Conservation (phyloP, 2,888 invertebrate species). For the Campoletis raptor region DNA sequence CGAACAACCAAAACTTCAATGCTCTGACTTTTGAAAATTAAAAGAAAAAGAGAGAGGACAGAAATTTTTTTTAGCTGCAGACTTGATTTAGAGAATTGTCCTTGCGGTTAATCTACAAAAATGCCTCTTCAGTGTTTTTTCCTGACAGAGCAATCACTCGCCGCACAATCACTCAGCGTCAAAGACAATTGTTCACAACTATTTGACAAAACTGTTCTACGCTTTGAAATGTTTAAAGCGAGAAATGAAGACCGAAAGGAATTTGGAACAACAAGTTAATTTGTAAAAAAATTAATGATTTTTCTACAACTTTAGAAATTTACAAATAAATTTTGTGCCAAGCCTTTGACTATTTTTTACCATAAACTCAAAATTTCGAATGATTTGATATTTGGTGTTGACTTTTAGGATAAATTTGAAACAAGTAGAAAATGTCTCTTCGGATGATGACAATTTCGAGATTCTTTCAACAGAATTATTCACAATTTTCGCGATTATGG, state of each 20-base stretch:
- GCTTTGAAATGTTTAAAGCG: not conserved
- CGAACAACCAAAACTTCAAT: not conserved
- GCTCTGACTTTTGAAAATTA: not conserved
- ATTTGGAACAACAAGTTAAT: not conserved
- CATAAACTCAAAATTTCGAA: too few relatives aligned
- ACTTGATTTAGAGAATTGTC: not conserved
- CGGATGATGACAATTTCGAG: not conserved
- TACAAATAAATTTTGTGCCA: not conserved
- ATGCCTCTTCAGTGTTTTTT: not conserved
- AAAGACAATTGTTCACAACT: not conserved
- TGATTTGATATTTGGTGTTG: too few relatives aligned
- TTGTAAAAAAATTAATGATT: not conserved
- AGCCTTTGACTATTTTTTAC: too few relatives aligned
- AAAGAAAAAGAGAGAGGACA: not conserved
- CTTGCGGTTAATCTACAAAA: not conserved
- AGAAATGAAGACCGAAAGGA: not conserved
- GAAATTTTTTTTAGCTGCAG: not conserved
- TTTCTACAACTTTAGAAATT: not conserved
- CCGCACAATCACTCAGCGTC: not conserved
- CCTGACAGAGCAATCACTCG: too few relatives aligned
- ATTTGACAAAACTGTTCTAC: not conserved
- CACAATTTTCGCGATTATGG: not conserved
- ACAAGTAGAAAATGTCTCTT: not conserved
- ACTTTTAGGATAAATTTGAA: not conserved
- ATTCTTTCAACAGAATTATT: not conserved